phyloP scores from a whole-genome alignment of 2,797 vertebrate species.

The Sebastes hopkinsi region DNA sequence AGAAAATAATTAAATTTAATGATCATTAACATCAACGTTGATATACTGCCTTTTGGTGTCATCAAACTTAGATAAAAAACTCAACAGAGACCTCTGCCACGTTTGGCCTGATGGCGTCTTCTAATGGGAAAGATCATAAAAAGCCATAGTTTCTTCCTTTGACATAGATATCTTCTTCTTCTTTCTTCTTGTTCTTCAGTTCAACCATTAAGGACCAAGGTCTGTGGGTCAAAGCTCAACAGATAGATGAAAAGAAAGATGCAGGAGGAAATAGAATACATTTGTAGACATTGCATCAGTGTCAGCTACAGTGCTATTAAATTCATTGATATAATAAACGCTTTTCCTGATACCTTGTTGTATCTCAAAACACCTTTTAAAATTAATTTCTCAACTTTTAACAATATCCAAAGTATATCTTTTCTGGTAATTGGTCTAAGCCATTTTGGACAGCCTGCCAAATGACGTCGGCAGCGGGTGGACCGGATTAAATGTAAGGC shows the following conservation, averaged over 20 bases:
- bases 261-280: neutral
- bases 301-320: neutral
- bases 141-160: neutral
- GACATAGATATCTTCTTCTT: neutral
- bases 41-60: neutral
- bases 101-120: neutral
- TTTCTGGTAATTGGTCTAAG: constrained; percentile 5
- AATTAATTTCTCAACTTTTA: neutral
- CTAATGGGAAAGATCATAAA: neutral
- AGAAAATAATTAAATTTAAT: neutral
- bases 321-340: neutral
- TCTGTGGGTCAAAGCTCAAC: neutral
- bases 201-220: neutral
- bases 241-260: neutral
- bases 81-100: neutral
- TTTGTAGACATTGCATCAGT: neutral
- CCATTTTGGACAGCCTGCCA: neutral
- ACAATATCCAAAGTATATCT: neutral
- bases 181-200: neutral
- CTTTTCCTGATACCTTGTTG: neutral
- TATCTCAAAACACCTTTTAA: neutral
- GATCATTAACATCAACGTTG: neutral
- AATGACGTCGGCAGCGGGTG: constrained; percentile 12
- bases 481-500: neutral
- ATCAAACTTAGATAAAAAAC: neutral